Percentiles rank a stretch among this genome's conserved stretches.
phyloP scores from a whole-genome alignment of 2,888 invertebrate genomes.

The Eumacrocentrus americanus region DNA sequence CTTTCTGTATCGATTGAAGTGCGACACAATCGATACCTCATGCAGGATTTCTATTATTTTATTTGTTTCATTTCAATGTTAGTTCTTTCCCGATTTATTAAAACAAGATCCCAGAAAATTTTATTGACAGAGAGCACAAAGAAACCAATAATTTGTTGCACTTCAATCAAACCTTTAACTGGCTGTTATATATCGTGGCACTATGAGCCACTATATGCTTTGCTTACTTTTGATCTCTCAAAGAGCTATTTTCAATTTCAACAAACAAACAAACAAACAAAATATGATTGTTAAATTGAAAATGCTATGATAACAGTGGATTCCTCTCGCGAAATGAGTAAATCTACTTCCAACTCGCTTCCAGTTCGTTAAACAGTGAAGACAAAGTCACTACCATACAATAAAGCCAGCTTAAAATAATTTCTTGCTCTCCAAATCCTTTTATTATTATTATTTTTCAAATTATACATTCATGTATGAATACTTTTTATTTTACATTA shows the following conservation, averaged over 20 bases:
- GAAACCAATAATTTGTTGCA: conserved; percentile 38
- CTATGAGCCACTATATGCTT: conserved; percentile 44
- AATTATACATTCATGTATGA: background rate
- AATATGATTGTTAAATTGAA: conserved; percentile 25
- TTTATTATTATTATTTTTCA: background rate
- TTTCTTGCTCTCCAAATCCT: background rate
- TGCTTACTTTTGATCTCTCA: conserved; percentile 44
- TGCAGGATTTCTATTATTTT: background rate
- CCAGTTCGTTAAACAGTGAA: conserved; percentile 57
- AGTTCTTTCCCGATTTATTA: background rate
- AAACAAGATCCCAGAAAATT: background rate
- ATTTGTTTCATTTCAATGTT: background rate
- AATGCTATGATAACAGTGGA: conserved; percentile 24
- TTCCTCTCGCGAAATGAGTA: conserved; percentile 30
- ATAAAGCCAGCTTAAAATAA: conserved; percentile 27
- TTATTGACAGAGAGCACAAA: background rate
- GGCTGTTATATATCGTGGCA: conserved; percentile 43
- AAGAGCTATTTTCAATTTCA: conserved; percentile 44
- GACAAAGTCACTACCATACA: conserved; percentile 49
- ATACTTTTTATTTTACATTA: background rate
- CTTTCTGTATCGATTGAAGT: conserved; percentile 23
- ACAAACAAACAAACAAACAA: conserved; percentile 12
- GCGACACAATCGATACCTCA: conserved; percentile 12
- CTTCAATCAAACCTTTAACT: conserved; percentile 43
- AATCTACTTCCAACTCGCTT: conserved; percentile 56